Base-by-base conservation (phyloP, 2,113 vertebrate genomes). In the Lophura nycthemera region DNA sequence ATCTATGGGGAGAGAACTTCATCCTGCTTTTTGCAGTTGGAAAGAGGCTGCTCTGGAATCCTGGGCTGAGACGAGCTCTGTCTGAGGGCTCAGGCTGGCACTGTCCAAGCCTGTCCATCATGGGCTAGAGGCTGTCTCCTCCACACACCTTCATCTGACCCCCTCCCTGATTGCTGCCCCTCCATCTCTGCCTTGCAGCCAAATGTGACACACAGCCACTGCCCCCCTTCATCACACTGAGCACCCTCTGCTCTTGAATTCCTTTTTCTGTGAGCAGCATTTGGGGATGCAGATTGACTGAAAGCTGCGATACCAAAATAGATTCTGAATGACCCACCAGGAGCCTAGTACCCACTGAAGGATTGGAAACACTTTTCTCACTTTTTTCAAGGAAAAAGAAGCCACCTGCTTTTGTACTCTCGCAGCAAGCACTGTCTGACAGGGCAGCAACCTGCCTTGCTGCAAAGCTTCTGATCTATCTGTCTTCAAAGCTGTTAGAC, bases 301-400 rank as follows among this genome's bases (percentile, higher is more conserved):
- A 92, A 91, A 95, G 90, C 57, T 73, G 83, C 61, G 87, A 92
- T 57, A 79, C 72, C 80, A 79, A 96, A 96, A 95, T 65, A 93
- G 90, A 59, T 50, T 93, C 47, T 59, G 86, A 88, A 79, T 92
- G 92, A 93, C 73, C 88, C 70, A 90, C 83, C 65, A 56, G 73
- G 86, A 97, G 57, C 90, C 24, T 48, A 36, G 63, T 84, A 91
- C 43, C 70, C 86, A 69, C 73, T 73, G 76, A 95, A 86, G 85
- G 92, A 81, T 40, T 84, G 69, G 70, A 95, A 94, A 24, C 27
- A 63, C 12, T 93, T 88, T 84, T 84, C 86, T 94, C 70, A 32
- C 43, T 82, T 94, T 63, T 45, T 0, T 56, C 54, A 56, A 56
- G 54, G 29, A 1, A 88, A 77, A 69, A 67, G 65, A 80, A 92